Conservation (phyloP, 2,888 invertebrate species). For the Oeneis ivallda region DNA sequence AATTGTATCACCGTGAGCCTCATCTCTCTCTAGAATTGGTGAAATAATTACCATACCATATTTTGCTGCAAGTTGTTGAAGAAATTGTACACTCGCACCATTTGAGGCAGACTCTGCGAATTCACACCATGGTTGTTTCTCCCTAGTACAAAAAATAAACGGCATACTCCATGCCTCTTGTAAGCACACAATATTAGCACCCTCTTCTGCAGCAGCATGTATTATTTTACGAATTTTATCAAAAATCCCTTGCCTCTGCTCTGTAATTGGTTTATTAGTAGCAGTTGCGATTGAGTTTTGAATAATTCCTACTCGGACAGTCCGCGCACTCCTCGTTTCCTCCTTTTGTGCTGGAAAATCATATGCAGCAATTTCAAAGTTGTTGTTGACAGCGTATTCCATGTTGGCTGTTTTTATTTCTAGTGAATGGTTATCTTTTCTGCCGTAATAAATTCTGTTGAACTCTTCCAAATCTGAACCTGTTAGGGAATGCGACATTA, state of each 20-base stretch:
- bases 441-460: constrained; percentile 90
- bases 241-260: constrained; percentile 90
- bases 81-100: constrained; percentile 92
- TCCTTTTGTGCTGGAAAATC: constrained; percentile 86
- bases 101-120: constrained; percentile 94
- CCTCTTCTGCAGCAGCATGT: constrained; percentile 87
- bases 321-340: constrained; percentile 85
- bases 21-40: constrained; percentile 97
- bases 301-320: constrained; percentile 91
- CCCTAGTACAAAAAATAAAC: constrained; percentile 98
- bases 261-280: constrained; percentile 87
- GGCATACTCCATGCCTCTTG: constrained; percentile 99
- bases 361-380: constrained; percentile 90
- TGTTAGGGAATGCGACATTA: constrained; percentile 52
- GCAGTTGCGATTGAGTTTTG: constrained; percentile 92
- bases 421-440: constrained; percentile 79
- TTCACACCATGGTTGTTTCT: constrained; percentile 98
- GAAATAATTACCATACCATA: constrained; percentile 97
- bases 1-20: constrained; percentile 90
- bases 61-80: constrained; percentile 88
- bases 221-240: constrained; percentile 88
- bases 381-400: constrained; percentile 72
- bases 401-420: constrained; percentile 73
- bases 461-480: constrained; percentile 83
- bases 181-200: constrained; percentile 94